Percentiles rank a stretch among this genome's conserved stretches.
phyloP scores from a whole-genome alignment of 2,113 vertebrate genomes.

The Shinisaurus crocodilurus region DNA sequence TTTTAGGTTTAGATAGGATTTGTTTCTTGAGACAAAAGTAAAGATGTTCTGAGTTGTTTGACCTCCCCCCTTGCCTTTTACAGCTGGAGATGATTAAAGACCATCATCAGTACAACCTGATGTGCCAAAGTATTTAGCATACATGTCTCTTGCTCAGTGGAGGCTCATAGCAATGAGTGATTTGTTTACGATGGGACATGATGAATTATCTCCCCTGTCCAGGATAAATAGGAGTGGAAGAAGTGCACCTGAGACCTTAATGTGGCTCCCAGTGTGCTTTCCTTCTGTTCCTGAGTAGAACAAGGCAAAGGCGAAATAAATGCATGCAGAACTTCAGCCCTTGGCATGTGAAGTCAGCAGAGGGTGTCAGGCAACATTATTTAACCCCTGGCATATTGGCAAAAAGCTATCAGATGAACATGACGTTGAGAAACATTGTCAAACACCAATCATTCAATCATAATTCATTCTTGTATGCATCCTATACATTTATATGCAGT shows the following conservation, averaged over 20 bases:
- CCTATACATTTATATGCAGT: not conserved
- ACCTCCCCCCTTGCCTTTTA: not conserved
- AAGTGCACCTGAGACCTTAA: not conserved
- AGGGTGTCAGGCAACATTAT: not conserved
- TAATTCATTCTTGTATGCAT: not conserved
- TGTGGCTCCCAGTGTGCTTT: not conserved
- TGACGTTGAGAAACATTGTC: not conserved
- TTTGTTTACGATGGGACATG: not conserved
- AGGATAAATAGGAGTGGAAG: not conserved
- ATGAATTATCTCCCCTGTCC: constrained; percentile 19
- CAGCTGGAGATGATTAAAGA: constrained; percentile 21
- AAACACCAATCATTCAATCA: not conserved
- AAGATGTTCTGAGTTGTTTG: not conserved
- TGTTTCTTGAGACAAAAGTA: not conserved
- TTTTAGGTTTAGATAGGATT: not conserved
- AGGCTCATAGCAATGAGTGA: constrained; percentile 2
- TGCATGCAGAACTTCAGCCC: not conserved
- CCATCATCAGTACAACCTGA: constrained; percentile 5
- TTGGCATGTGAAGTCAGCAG: not conserved
- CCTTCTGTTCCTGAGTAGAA: not conserved
- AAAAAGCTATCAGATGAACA: not conserved
- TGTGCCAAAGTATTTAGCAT: constrained; percentile 7
- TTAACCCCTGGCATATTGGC: not conserved
- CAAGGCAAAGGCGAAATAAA: not conserved
- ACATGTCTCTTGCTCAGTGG: not conserved